A percentile compares a stretch with the other conserved stretches of the same genome.
Conservation (phyloP, 37 sponge, comb jelly and placozoan species). For the Axinella damicornis region DNA sequence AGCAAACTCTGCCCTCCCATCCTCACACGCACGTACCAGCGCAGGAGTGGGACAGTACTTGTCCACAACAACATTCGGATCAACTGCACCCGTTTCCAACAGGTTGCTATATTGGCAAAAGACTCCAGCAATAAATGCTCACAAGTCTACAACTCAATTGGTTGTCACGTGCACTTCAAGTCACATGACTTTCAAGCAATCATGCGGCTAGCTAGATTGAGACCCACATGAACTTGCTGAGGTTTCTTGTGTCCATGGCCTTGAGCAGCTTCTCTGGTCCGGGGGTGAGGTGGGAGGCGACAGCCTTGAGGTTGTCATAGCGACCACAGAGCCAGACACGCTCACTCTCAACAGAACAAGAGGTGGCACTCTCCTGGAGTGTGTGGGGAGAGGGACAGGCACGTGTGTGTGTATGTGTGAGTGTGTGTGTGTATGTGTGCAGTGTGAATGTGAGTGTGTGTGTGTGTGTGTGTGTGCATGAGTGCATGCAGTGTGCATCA, state of each 20-base stretch:
- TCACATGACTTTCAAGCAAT: too few relatives aligned
- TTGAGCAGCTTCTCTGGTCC: conserved; percentile 60
- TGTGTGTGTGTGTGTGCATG: background rate
- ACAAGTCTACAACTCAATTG: background rate
- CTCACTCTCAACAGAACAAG: conserved; percentile 47
- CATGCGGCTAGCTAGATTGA: too few relatives aligned
- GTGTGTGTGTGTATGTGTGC: background rate
- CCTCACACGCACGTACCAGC: conserved; percentile 45
- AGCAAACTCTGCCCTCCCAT: conserved; percentile 53
- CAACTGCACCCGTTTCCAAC: conserved; percentile 19
- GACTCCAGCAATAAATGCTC: too few relatives aligned
- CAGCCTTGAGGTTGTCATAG: conserved; percentile 20
- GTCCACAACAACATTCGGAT: conserved; percentile 38
- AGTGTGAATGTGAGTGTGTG: background rate
- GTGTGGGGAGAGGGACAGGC: background rate
- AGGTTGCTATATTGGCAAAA: conserved; percentile 7
- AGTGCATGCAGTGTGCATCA: background rate
- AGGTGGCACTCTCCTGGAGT: conserved; percentile 55
- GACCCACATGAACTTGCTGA: conserved; percentile 56
- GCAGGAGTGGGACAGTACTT: conserved; percentile 31
- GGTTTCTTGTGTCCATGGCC: conserved; percentile 52
- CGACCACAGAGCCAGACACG: conserved; percentile 30
- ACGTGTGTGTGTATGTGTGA: background rate
- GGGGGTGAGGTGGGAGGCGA: conserved; percentile 41
- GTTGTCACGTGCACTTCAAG: background rate